Conservation (phyloP, 2,113 vertebrate genomes). For the Macquaria ambigua region DNA sequence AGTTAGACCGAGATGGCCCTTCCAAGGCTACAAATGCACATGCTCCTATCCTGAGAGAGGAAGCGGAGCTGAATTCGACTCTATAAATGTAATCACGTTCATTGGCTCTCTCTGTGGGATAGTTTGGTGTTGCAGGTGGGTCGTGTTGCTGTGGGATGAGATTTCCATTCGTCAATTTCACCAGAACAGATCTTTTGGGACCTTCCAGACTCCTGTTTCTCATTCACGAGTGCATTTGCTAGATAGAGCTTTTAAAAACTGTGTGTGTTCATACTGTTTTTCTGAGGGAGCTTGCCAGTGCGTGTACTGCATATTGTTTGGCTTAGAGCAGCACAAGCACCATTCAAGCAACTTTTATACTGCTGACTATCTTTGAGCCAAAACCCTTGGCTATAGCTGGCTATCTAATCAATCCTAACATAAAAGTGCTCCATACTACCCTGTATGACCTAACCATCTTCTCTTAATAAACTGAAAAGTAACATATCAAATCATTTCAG, state of each 20-base stretch:
- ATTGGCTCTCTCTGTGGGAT: slow-evolving; percentile 55
- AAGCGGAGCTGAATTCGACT: slow-evolving; percentile 62
- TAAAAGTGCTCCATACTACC: not conserved
- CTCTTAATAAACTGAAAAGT: not conserved
- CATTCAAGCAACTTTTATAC: not conserved
- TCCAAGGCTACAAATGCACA: slow-evolving; percentile 56
- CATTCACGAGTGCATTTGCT: slow-evolving; percentile 32
- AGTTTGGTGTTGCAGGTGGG: slow-evolving; percentile 59
- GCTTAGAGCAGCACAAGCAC: slow-evolving; percentile 1
- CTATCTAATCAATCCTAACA: not conserved
- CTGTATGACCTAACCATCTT: not conserved
- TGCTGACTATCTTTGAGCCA: not conserved
- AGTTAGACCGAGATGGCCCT: slow-evolving; percentile 52
- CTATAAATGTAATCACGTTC: slow-evolving; percentile 69
- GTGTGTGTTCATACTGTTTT: slow-evolving; percentile 28
- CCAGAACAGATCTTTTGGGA: slow-evolving; percentile 60
- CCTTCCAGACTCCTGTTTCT: slow-evolving; percentile 57
- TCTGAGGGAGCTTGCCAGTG: slow-evolving; percentile 11
- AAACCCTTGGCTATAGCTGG: not conserved
- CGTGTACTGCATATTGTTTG: slow-evolving; percentile 7
- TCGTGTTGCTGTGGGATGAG: slow-evolving; percentile 54
- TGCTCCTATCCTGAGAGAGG: slow-evolving; percentile 58
- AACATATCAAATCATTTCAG: no score
- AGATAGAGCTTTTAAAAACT: slow-evolving; percentile 41
- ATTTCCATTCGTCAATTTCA: slow-evolving; percentile 69